A percentile compares a stretch with the other conserved stretches of the same genome.
Evolutionary conservation across 2,888 invertebrate species (phyloP).

Genomic region (Unio delphinus): DNA sequence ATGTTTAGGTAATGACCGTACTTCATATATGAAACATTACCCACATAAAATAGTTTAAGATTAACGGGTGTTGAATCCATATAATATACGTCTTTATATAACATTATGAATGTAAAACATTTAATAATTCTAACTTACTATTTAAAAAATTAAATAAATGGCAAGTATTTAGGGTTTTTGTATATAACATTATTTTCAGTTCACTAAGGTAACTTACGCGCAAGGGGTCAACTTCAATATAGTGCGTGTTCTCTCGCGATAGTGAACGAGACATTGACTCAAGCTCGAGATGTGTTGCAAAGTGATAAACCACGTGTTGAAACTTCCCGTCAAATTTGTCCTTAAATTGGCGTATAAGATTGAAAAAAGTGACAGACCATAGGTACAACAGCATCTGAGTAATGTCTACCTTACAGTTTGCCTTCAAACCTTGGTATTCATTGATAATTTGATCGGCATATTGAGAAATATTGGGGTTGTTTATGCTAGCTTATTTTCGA

Average conservation of each 20-base stretch:
- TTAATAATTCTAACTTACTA: too few relatives aligned
- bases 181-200: background rate
- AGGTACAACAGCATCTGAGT: background rate
- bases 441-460: too few relatives aligned
- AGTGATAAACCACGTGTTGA: slow-evolving; percentile 15
- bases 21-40: slow-evolving; percentile 2
- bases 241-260: too few relatives aligned
- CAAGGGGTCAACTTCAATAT: too few relatives aligned
- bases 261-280: too few relatives aligned
- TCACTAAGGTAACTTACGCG: background rate
- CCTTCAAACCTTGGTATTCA: too few relatives aligned
- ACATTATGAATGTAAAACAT: too few relatives aligned
- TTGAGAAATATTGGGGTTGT: too few relatives aligned
- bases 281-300: slow-evolving; percentile 7
- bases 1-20: slow-evolving; percentile 60
- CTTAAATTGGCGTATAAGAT: background rate
- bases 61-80: background rate
- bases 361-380: background rate
- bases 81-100: background rate
- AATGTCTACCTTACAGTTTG: too few relatives aligned
- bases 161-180: too few relatives aligned
- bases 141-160: too few relatives aligned
- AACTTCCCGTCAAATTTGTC: background rate
- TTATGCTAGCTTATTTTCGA: too few relatives aligned
- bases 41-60: background rate